phyloP scores from a whole-genome alignment of 1,140 invertebrate genomes.

The Brachionus manjavacas region DNA sequence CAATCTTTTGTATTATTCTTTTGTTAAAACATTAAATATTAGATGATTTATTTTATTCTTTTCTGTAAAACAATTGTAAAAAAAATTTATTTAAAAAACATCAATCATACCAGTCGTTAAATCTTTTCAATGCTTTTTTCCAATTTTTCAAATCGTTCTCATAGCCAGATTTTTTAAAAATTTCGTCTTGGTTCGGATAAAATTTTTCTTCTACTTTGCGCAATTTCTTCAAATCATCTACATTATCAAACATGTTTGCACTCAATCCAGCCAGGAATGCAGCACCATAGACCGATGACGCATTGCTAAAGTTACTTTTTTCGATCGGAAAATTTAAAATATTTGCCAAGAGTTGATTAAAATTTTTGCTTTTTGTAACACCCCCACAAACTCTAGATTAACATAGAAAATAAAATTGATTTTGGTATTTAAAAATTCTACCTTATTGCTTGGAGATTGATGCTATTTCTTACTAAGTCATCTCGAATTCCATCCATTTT shows the following conservation, averaged over 20 bases:
- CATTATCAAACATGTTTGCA: neutral
- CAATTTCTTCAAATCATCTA: neutral
- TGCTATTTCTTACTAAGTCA: neutral
- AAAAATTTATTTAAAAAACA: neutral
- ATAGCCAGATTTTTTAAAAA: neutral
- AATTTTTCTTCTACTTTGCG: neutral
- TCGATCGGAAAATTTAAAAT: neutral
- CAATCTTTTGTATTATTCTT: neutral
- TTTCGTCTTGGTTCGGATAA: neutral
- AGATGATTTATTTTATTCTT: neutral
- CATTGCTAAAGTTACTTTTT: conserved; percentile 24
- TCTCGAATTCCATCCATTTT: neutral
- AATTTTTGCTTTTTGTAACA: conserved; percentile 9
- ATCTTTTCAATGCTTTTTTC: neutral
- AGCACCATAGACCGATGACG: neutral
- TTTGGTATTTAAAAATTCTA: neutral
- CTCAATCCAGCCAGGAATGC: neutral
- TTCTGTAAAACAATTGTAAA: conserved; percentile 11
- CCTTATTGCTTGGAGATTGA: neutral
- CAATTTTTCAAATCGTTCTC: neutral
- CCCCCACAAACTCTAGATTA: neutral
- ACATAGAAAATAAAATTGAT: neutral
- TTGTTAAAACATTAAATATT: neutral
- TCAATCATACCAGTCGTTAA: neutral
- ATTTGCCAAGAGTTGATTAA: conserved; percentile 8